phyloP scores from a whole-genome alignment of 2,797 vertebrate genomes.

The Pseudochirops cupreus region DNA sequence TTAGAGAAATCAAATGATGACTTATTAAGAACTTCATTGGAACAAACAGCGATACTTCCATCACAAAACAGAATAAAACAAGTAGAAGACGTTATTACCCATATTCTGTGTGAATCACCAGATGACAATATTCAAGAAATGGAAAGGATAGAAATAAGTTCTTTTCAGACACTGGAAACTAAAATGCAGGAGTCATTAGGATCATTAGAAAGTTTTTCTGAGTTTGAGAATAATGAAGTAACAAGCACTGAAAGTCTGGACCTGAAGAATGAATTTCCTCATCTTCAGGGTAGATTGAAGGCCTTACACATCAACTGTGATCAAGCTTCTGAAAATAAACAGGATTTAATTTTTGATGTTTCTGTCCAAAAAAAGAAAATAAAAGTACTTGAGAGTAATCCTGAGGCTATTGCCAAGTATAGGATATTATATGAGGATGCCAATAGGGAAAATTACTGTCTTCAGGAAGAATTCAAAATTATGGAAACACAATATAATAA shows the following conservation, averaged over 20 bases:
- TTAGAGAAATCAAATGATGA: constrained; percentile 10
- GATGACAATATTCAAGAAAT: neutral
- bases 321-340: constrained; percentile 72
- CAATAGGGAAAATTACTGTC: constrained; percentile 67
- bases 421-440: constrained; percentile 24
- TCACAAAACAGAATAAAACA: neutral
- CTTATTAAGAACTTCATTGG: constrained; percentile 45
- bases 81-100: neutral
- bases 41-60: constrained; percentile 25
- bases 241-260: constrained; percentile 39
- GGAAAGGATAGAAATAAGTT: neutral
- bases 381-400: constrained; percentile 70
- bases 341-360: constrained; percentile 73
- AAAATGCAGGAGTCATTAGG: constrained; percentile 72
- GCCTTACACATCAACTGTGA: constrained; percentile 75
- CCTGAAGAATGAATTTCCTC: constrained; percentile 48
- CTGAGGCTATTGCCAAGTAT: constrained; percentile 49
- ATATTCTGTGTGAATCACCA: neutral
- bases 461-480: constrained; percentile 63
- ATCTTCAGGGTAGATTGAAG: constrained; percentile 59
- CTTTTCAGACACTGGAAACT: constrained; percentile 32
- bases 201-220: constrained; percentile 70
- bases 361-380: constrained; percentile 70
- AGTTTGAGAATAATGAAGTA: constrained; percentile 74
- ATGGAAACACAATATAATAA: constrained; percentile 61